These are phyloP conservation scores for Stratiomys singularior DNA, from an alignment of 2,888 invertebrate genomes.

Conservation along the genomic window DNA sequence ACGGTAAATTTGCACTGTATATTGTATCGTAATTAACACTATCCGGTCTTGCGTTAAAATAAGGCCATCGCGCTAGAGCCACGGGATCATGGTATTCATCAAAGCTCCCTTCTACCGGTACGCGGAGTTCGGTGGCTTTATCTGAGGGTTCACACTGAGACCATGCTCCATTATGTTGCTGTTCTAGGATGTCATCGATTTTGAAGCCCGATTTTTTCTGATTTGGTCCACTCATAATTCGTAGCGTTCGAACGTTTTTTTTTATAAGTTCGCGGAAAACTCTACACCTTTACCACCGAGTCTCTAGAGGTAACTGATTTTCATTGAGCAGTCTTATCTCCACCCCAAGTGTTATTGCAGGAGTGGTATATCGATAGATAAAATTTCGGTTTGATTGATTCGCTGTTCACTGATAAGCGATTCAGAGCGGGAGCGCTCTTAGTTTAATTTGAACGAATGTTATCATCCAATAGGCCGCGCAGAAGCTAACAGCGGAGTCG, in stretches of 20 bases:
- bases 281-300: background rate
- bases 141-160: background rate
- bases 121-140: background rate
- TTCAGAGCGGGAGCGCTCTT: background rate
- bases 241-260: too few species aligned
- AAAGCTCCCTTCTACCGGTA: background rate
- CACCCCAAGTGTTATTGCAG: background rate
- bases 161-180: constrained; percentile 20
- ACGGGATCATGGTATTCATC: constrained; percentile 17
- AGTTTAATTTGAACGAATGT: background rate
- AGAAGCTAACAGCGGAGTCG: background rate
- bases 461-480: background rate
- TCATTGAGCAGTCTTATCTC: constrained; percentile 13
- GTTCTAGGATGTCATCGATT: constrained; percentile 41
- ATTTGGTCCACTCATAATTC: constrained; percentile 3
- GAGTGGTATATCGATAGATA: constrained; percentile 28
- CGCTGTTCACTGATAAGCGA: constrained; percentile 24
- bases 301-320: constrained; percentile 15
- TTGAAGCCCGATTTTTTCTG: constrained; percentile 35
- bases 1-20: constrained; percentile 27
- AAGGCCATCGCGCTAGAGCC: constrained; percentile 12
- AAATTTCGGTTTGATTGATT: constrained; percentile 40
- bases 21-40: constrained; percentile 3
- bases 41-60: background rate
- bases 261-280: background rate